These are phyloP conservation scores for Tursiops truncatus DNA, from an alignment of 2,113 vertebrate species.

Conservation along the genomic window DNA sequence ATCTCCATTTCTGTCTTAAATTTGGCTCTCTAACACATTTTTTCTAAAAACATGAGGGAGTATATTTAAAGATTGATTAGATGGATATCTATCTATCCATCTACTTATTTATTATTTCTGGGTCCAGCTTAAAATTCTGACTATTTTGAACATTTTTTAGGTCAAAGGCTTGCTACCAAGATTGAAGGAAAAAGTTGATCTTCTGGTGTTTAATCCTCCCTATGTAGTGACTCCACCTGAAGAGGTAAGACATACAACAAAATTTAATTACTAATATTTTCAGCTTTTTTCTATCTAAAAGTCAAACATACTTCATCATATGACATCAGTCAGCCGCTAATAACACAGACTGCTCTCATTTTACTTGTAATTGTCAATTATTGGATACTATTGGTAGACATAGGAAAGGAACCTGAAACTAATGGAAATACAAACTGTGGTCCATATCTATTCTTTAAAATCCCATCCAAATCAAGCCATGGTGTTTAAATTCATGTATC, in stretches of 20 bases:
- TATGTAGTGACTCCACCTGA: slow-evolving; percentile 95
- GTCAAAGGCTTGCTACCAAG: slow-evolving; percentile 89
- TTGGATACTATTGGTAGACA: background rate
- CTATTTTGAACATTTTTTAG: slow-evolving; percentile 78
- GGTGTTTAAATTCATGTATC: background rate
- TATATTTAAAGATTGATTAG: background rate
- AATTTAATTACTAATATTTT: background rate
- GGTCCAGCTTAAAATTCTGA: slow-evolving; percentile 6
- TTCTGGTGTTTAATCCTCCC: slow-evolving; percentile 96
- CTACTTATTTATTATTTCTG: background rate
- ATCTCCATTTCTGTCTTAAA: background rate
- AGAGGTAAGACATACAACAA: slow-evolving; percentile 87
- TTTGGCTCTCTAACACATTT: background rate
- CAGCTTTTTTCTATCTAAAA: background rate
- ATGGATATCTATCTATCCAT: background rate
- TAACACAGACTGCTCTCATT: background rate
- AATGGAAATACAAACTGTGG: background rate
- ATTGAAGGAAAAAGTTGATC: slow-evolving; percentile 91
- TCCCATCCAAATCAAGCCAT: background rate
- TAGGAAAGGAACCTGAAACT: background rate
- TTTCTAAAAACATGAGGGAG: background rate
- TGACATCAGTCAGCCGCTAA: background rate
- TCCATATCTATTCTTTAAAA: background rate
- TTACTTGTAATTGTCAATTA: background rate
- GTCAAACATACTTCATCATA: background rate